Base-by-base conservation (phyloP, 1,140 invertebrate species). In the Phenacoccus solenopsis region DNA sequence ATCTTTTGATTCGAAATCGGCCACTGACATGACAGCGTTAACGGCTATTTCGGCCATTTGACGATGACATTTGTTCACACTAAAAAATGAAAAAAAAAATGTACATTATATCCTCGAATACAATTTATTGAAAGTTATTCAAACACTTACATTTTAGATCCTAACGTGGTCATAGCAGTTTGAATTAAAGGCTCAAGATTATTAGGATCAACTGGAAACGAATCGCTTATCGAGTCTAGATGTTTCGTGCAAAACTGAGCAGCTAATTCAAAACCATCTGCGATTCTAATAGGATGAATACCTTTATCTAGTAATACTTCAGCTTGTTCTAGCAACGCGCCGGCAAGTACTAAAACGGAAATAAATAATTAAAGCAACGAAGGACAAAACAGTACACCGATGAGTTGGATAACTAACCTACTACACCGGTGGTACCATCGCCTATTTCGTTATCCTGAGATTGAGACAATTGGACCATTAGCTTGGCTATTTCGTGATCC, bases 371-470 rank as follows among this genome's bases (percentile, higher is more conserved):
- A 32, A 69, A 16, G 16, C 4, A n/a, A 49, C 21, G 61, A 38
- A 12, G n/a, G 32, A 30, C 20, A 68, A 59, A 13, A 27, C 49
- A 20, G 24, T 56, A 69, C 30, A 64, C 32, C 24, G 21, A 28
- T 56, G 10, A 57, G 0, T 25, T n/a, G 25, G 1, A 68, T 59
- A 28, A 76, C 79, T 74, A 76, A 88, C 86, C 93, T 70, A 99
- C 97, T 76, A 99, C 98, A 25, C 97, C 97, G 69, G 98, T 99
- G 13, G 98, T 99, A 49, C 98, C 98, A 84, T 99, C 98, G 24
- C 98, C 97, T 78, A 99, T 99, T 83, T 99, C 98, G 83, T 98
- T 95, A 81, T 99, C 98, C 79, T 99, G 97, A 70, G 96, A 98
- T 79, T 99, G 95, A 13, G 94, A 96, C 57, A 99, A 80, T 77